Evolutionary conservation across 1,140 invertebrate genomes (phyloP).

Genomic region (Neodiprion fabricii): DNA sequence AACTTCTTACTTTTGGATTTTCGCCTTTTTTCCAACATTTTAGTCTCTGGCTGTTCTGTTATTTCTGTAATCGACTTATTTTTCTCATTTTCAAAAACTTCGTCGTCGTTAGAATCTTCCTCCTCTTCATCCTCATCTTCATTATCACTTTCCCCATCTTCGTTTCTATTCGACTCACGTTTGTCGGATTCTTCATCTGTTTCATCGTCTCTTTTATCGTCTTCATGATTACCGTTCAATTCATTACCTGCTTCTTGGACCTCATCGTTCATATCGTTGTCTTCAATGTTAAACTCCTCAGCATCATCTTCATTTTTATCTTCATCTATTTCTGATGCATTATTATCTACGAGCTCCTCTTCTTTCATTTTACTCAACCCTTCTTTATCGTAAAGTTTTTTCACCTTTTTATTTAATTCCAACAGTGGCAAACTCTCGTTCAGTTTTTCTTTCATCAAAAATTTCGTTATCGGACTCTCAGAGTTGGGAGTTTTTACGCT

Average conservation of each 20-base stretch:
- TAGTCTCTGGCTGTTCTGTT: not conserved
- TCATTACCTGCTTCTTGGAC: not conserved
- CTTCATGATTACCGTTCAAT: not conserved
- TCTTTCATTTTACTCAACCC: not conserved
- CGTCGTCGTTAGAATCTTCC: not conserved
- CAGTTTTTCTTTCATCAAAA: slow-evolving; percentile 48
- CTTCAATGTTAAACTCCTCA: slow-evolving; percentile 15
- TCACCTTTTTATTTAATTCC: not conserved
- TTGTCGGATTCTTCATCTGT: not conserved
- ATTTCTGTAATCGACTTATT: not conserved
- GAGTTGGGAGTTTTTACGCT: slow-evolving; percentile 20
- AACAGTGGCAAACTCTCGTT: slow-evolving; percentile 45
- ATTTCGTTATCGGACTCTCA: slow-evolving; percentile 39
- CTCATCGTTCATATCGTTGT: not conserved
- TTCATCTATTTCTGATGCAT: not conserved
- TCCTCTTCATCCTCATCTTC: not conserved
- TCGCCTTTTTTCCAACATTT: not conserved
- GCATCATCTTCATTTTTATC: not conserved
- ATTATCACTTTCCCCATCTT: not conserved
- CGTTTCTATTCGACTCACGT: not conserved
- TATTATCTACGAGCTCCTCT: not conserved
- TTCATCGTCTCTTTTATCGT: not conserved
- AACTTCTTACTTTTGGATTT: not conserved
- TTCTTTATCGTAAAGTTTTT: not conserved
- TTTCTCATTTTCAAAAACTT: not conserved